Evolutionary conservation across 2,888 invertebrate species (phyloP), one percentile per base, ranked within the genome.

Genomic region (Amphipoea oculea): DNA sequence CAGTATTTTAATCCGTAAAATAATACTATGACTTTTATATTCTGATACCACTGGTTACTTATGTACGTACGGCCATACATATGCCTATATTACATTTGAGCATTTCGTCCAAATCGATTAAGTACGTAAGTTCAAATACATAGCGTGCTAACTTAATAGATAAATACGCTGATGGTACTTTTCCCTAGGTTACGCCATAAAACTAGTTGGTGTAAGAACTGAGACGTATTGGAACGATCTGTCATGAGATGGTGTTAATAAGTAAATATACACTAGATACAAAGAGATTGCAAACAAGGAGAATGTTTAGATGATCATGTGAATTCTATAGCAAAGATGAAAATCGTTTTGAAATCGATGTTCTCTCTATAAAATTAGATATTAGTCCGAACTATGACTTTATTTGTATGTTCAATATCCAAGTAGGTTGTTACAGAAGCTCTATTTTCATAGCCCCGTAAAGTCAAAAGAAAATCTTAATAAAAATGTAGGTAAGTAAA

Each of bases 1-100:
- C 85, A 82, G 78, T 87, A 83, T 81, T 78, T 63, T 78, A 45
- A 76, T 78, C 69, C 12, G 20, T 70, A 65, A 67, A 42, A 76
- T 76, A 54, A 54, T 57, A 57, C 65, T 65, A 65, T 29, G 14
- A 51, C 36, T 70, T 81, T 57, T 29, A 42, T 63, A 66, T 68
- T 63, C 20, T 63, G 72, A 2, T 66, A 72, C 70, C 40, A 40
- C 51, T 72, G 51, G 48, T 72, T 40, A 48, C 45, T 63, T 63
- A 65, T 65, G 7, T 65, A 17, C 40, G 29, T 48, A 63, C 2
- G 29, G 57, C 36, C 51, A 60, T 62, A 40, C 54, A 51, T 68
- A 51, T 68, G 74, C 42, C 60, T 73, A 51, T 72, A 36, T 45
- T 51, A 9, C 29, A 62, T 81, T 84, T 36, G 68, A 76, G 45